Percentiles rank a stretch among this genome's conserved stretches.
These are phyloP conservation scores for Phylloscopus collybita DNA, from an alignment of 2,797 vertebrate genomes.

Conservation along the genomic window DNA sequence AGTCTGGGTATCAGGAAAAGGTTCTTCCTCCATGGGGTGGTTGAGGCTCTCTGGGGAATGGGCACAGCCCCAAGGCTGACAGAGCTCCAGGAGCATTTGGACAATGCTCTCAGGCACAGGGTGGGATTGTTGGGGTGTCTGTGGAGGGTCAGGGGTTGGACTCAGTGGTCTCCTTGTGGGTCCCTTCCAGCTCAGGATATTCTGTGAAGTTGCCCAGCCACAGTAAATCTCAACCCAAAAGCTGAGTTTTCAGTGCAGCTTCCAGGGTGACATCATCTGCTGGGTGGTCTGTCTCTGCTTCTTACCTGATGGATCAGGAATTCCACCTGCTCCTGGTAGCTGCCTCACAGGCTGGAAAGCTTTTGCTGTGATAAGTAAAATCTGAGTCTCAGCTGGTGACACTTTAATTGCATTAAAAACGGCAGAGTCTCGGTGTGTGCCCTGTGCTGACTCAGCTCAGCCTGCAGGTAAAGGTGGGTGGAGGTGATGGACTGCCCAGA, in stretches of 20 bases:
- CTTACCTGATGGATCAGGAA: not conserved
- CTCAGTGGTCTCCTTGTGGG: not conserved
- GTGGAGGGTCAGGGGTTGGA: not conserved
- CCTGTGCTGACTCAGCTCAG: not conserved
- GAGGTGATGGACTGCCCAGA: not conserved
- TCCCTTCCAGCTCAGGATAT: not conserved
- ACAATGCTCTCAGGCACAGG: not conserved
- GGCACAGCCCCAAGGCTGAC: not conserved
- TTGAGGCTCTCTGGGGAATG: not conserved
- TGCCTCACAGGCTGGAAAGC: not conserved
- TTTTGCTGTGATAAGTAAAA: not conserved
- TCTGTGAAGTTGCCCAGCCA: not conserved
- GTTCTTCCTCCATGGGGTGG: not conserved
- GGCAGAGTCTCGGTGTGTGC: not conserved
- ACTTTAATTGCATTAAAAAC: not conserved
- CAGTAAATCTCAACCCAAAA: rapidly evolving
- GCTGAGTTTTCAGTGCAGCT: not conserved
- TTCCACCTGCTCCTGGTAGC: not conserved
- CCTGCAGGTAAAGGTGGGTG: not conserved
- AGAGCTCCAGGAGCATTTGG: not conserved
- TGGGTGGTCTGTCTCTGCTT: not conserved
- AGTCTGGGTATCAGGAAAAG: too few species aligned
- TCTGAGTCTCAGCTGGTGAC: not conserved
- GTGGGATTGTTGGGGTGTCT: not conserved
- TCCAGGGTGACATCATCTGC: not conserved